A percentile compares a stretch with the other conserved stretches of the same genome.
phyloP scores from a whole-genome alignment of 1,140 invertebrate genomes.

The Holcopasites calliopsidis region DNA sequence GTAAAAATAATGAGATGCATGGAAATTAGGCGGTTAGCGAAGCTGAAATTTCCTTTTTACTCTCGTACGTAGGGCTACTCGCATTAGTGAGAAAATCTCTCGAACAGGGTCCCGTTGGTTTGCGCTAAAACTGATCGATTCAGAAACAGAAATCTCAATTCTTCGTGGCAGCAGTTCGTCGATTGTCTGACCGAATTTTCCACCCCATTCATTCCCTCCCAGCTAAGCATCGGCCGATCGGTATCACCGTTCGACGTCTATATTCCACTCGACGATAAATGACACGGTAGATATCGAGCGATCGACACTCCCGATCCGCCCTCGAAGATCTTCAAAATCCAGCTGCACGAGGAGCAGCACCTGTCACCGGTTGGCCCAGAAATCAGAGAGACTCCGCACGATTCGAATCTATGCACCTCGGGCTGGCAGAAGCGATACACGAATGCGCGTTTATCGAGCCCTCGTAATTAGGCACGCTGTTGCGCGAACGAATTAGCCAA shows the following conservation, averaged over 20 bases:
- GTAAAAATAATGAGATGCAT: too few relatives aligned
- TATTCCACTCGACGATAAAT: too few relatives aligned
- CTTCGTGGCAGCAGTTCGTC: too few relatives aligned
- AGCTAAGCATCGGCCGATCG: not conserved
- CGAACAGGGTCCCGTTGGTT: too few relatives aligned
- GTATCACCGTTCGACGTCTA: slow-evolving; percentile 50
- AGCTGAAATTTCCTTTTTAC: too few relatives aligned
- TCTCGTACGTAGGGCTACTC: too few relatives aligned
- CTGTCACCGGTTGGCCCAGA: slow-evolving; percentile 17
- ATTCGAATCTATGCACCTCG: slow-evolving; percentile 23
- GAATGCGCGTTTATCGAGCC: not conserved
- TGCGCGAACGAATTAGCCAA: slow-evolving; percentile 8
- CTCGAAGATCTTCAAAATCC: slow-evolving; percentile 2
- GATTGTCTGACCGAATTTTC: too few relatives aligned
- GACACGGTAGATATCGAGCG: slow-evolving; percentile 46
- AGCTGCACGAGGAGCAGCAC: slow-evolving; percentile 39
- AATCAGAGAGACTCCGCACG: slow-evolving; percentile 1
- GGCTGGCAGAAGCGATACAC: not conserved
- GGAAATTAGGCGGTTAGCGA: too few relatives aligned
- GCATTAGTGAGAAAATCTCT: too few relatives aligned
- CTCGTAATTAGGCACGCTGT: slow-evolving; percentile 18
- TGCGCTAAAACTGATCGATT: too few relatives aligned
- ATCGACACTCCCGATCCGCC: slow-evolving; percentile 9
- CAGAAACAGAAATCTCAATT: too few relatives aligned
- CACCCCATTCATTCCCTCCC: too few relatives aligned